These are phyloP conservation scores for Linyphia triangularis DNA, from an alignment of 2,888 invertebrate genomes.

Conservation along the genomic window DNA sequence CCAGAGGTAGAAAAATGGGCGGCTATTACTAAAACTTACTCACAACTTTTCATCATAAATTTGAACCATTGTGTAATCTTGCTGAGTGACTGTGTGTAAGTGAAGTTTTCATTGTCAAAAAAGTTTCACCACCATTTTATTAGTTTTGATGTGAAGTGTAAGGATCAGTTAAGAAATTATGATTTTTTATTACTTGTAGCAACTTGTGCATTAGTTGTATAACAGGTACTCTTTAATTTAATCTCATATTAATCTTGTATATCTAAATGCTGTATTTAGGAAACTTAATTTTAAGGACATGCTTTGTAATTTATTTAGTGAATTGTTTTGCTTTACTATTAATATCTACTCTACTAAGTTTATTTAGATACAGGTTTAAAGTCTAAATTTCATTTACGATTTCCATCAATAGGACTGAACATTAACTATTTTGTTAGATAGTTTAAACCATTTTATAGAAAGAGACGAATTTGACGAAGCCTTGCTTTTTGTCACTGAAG, in stretches of 20 bases:
- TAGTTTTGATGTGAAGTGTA: background rate
- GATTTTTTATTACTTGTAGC: background rate
- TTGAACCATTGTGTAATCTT: background rate
- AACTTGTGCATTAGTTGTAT: background rate
- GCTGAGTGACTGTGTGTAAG: background rate
- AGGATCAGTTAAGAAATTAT: background rate
- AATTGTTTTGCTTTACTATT: background rate
- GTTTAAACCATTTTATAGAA: background rate
- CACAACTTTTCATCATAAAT: background rate
- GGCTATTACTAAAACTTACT: slow-evolving; percentile 22
- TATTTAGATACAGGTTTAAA: too few species aligned
- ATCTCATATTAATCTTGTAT: too few species aligned
- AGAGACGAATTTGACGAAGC: background rate
- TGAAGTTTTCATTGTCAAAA: background rate
- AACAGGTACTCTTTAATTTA: background rate
- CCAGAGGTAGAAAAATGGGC: slow-evolving; percentile 44
- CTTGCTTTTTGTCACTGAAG: background rate
- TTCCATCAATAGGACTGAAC: background rate
- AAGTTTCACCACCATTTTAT: background rate
- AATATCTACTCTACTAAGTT: background rate
- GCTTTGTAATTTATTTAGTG: background rate
- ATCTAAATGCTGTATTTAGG: too few species aligned
- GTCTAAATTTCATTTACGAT: background rate
- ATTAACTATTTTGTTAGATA: background rate
- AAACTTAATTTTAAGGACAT: too few species aligned